Conservation (phyloP, 2,113 vertebrate genomes). For the Colinus virginianus region DNA sequence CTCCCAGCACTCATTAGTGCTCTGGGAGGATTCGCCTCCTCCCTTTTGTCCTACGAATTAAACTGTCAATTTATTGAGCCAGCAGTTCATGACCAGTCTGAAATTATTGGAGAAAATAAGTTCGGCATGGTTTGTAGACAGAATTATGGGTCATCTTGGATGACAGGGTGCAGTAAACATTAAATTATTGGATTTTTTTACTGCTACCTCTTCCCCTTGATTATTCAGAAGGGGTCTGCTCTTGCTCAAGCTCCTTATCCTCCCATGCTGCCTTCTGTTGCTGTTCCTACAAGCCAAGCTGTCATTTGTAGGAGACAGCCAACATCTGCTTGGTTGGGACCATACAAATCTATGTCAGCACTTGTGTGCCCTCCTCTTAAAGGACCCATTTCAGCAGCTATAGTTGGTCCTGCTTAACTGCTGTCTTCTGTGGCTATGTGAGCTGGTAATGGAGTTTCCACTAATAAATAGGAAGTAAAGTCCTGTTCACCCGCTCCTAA, state of each 20-base stretch:
- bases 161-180: not conserved
- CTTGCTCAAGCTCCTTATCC: not conserved
- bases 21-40: not conserved
- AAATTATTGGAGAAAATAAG: not conserved
- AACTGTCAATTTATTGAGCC: not conserved
- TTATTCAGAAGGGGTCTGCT: not conserved
- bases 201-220: not conserved
- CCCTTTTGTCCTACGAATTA: not conserved
- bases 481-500: not conserved
- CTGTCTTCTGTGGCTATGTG: not conserved
- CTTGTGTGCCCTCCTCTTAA: not conserved
- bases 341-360: not conserved
- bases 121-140: not conserved
- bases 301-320: not conserved
- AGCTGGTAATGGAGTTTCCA: not conserved
- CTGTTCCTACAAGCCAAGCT: not conserved
- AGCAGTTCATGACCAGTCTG: not conserved
- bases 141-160: not conserved
- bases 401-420: not conserved
- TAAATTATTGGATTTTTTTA: not conserved
- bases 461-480: conserved; percentile 27
- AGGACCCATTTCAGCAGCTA: not conserved
- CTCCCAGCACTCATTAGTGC: not conserved
- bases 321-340: not conserved
- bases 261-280: not conserved